phyloP scores from a whole-genome alignment of 2,888 invertebrate species.

The Coelopa pilipes region DNA sequence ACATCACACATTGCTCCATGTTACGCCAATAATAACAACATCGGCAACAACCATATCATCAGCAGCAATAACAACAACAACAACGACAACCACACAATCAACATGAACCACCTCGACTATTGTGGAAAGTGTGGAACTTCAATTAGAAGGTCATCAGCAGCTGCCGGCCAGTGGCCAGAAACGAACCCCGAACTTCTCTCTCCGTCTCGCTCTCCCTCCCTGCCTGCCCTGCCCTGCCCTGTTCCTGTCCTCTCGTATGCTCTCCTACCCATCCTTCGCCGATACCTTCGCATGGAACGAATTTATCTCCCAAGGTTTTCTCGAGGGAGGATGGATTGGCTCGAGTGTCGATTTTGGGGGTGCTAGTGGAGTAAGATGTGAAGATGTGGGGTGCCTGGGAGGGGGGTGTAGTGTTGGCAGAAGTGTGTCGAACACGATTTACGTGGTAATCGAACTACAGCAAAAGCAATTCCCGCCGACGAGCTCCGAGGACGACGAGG shows the following conservation, averaged over 20 bases:
- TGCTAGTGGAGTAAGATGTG: background rate
- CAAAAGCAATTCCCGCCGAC: conserved; percentile 59
- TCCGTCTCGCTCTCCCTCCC: too few relatives aligned
- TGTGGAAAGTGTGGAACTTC: conserved; percentile 48
- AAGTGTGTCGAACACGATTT: conserved; percentile 45
- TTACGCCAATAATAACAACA: too few relatives aligned
- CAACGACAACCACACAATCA: conserved; percentile 4
- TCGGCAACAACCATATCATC: too few relatives aligned
- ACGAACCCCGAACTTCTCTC: conserved; percentile 1
- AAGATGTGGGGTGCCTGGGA: background rate
- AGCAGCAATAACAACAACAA: conserved; percentile 31
- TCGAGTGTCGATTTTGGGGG: too few relatives aligned
- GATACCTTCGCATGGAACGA: conserved; percentile 37
- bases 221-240: too few relatives aligned
- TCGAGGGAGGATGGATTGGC: background rate
- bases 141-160: conserved; percentile 64
- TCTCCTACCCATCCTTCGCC: too few relatives aligned
- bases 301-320: conserved; percentile 42
- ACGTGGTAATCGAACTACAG: conserved; percentile 56
- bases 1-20: conserved; percentile 41
- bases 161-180: conserved; percentile 42
- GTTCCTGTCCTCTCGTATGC: too few relatives aligned
- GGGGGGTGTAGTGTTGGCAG: conserved; percentile 15
- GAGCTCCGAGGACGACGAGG: conserved; percentile 38
- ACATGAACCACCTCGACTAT: conserved; percentile 11